These are phyloP conservation scores for Willowsia nigromaculata DNA, from an alignment of 2,888 invertebrate genomes.

Conservation along the genomic window DNA sequence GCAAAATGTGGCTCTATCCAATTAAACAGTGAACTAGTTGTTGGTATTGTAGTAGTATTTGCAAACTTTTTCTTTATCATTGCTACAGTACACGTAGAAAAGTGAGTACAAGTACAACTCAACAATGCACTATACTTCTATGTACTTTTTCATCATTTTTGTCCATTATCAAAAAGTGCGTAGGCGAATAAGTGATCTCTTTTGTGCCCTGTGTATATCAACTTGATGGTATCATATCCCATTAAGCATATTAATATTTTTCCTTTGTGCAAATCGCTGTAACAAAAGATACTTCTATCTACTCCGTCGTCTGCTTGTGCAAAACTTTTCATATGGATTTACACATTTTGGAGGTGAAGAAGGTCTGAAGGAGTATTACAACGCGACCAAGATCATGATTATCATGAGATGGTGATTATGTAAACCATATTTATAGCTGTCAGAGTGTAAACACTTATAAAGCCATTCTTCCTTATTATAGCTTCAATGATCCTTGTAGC, in stretches of 20 bases:
- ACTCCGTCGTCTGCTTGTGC: background rate
- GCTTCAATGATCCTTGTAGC: background rate
- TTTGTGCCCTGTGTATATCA: background rate
- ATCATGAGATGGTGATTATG: constrained; percentile 33
- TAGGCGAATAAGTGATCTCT: constrained; percentile 40
- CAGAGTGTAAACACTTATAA: background rate
- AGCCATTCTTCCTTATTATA: constrained; percentile 10
- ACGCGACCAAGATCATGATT: background rate
- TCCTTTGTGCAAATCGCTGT: constrained; percentile 35
- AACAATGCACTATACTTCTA: background rate
- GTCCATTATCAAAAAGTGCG: constrained; percentile 51
- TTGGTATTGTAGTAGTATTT: background rate
- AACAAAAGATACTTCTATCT: background rate
- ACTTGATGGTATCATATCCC: constrained; percentile 5
- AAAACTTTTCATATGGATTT: background rate
- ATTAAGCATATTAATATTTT: background rate
- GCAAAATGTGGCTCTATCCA: constrained; percentile 14
- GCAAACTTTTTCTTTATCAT: too few relatives aligned
- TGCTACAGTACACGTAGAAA: background rate
- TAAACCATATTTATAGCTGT: constrained; percentile 58
- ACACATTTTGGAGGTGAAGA: background rate
- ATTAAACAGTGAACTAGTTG: constrained; percentile 33
- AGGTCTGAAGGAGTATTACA: background rate
- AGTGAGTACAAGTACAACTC: background rate
- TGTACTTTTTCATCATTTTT: constrained; percentile 43